Conservation (phyloP, 2,888 invertebrate species). For the Pardosa pseudoannulata region DNA sequence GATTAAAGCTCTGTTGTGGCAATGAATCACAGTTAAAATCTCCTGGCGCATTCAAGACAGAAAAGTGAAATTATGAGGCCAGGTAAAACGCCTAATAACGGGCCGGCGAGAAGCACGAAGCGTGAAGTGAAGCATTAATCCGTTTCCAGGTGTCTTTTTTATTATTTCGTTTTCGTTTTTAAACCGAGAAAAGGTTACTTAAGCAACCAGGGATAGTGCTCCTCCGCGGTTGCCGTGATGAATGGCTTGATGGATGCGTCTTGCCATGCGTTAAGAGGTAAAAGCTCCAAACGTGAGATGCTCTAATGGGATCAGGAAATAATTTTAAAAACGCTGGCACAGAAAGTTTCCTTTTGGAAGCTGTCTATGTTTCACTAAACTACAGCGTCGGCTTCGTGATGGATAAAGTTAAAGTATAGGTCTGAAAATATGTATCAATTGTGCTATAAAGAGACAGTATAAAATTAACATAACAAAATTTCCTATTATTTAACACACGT, state of each 20-base stretch:
- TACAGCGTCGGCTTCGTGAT: too few relatives aligned
- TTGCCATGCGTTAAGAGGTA: not conserved
- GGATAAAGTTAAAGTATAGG: too few relatives aligned
- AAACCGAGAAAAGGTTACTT: not conserved
- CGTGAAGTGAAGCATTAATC: slow-evolving; percentile 58
- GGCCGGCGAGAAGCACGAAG: slow-evolving; percentile 22
- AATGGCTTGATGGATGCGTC: not conserved
- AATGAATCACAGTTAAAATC: slow-evolving; percentile 57
- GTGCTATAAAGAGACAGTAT: too few relatives aligned
- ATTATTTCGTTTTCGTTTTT: too few relatives aligned
- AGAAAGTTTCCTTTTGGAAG: too few relatives aligned
- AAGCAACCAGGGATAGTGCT: too few relatives aligned
- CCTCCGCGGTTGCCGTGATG: not conserved
- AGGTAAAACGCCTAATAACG: slow-evolving; percentile 22
- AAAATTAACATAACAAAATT: too few relatives aligned
- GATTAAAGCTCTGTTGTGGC: not conserved
- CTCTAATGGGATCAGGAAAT: not conserved
- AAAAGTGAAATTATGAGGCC: slow-evolving; percentile 20
- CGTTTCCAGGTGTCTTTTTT: not conserved
- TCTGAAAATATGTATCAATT: too few relatives aligned
- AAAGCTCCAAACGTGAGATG: not conserved
- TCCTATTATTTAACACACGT: too few relatives aligned
- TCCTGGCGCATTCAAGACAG: slow-evolving; percentile 47
- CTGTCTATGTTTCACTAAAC: too few relatives aligned
- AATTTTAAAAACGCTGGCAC: too few relatives aligned